Conservation (phyloP, 2,113 vertebrate species). For the Condylura cristata region DNA sequence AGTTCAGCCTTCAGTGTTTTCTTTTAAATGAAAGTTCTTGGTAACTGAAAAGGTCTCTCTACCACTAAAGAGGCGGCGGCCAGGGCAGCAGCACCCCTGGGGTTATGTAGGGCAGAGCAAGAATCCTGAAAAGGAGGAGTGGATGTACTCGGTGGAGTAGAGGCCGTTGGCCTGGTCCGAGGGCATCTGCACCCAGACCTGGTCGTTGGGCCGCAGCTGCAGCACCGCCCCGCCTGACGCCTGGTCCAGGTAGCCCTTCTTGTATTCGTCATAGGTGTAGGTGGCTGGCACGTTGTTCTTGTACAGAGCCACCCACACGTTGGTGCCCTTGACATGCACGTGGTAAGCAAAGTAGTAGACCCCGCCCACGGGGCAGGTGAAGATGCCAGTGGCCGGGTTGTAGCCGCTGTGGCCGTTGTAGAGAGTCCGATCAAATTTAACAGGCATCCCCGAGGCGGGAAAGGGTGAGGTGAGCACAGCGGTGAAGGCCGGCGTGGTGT, state of each 20-base stretch:
- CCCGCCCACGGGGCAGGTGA: slow-evolving; percentile 95
- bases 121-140: slow-evolving; percentile 99
- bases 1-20: slow-evolving; percentile 47
- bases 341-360: slow-evolving; percentile 99
- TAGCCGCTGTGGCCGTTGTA: slow-evolving; percentile 98
- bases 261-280: slow-evolving; percentile 99
- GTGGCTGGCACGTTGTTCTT: slow-evolving; percentile 99
- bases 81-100: slow-evolving; percentile 63
- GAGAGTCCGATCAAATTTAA: slow-evolving; percentile 97
- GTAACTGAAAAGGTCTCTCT: slow-evolving; percentile 71
- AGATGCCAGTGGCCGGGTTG: slow-evolving; percentile 94
- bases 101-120: slow-evolving; percentile 98
- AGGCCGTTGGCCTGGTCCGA: slow-evolving; percentile 98
- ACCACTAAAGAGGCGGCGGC: slow-evolving; percentile 66
- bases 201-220: slow-evolving; percentile 96
- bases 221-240: slow-evolving; percentile 98
- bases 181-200: slow-evolving; percentile 99
- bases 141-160: slow-evolving; percentile 99
- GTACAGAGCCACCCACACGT: slow-evolving; percentile 98
- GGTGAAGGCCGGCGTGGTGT: slow-evolving; percentile 94
- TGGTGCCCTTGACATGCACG: slow-evolving; percentile 98
- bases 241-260: slow-evolving; percentile 99
- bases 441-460: slow-evolving; percentile 95
- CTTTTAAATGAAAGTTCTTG: slow-evolving; percentile 68
- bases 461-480: slow-evolving; percentile 97